Evolutionary conservation across 2,113 vertebrate species (phyloP).

Genomic region (Butastur rufipennis): DNA sequence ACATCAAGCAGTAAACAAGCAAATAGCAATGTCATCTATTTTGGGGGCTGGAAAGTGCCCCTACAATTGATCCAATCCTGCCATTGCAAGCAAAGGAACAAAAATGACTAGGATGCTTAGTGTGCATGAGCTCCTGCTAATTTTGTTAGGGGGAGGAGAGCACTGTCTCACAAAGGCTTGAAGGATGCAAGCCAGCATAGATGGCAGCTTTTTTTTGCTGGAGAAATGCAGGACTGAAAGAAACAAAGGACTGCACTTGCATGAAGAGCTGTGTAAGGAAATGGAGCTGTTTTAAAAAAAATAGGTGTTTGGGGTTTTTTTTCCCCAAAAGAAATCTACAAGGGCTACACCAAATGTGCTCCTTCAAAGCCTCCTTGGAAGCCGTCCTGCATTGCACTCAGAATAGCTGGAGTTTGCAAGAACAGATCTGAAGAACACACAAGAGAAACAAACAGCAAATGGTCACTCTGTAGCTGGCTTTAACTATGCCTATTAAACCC

Average conservation of each 20-base stretch:
- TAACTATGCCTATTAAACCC: background rate
- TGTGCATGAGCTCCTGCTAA: background rate
- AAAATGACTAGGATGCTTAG: background rate
- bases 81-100: background rate
- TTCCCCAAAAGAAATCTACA: background rate
- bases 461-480: background rate
- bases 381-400: background rate
- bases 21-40: background rate
- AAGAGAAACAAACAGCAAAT: background rate
- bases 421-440: background rate
- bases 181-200: background rate
- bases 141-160: background rate
- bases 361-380: background rate
- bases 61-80: background rate
- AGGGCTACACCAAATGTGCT: background rate
- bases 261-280: background rate
- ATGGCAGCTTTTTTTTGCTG: background rate
- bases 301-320: background rate
- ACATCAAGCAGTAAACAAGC: constrained; percentile 32
- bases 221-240: background rate
- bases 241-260: background rate
- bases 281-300: background rate
- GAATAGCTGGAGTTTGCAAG: background rate
- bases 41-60: background rate
- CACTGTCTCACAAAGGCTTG: background rate